A percentile compares a stretch with the other conserved stretches of the same genome.
Evolutionary conservation across 2,888 invertebrate species (phyloP).

Genomic region (Pilophorus perplexus): DNA sequence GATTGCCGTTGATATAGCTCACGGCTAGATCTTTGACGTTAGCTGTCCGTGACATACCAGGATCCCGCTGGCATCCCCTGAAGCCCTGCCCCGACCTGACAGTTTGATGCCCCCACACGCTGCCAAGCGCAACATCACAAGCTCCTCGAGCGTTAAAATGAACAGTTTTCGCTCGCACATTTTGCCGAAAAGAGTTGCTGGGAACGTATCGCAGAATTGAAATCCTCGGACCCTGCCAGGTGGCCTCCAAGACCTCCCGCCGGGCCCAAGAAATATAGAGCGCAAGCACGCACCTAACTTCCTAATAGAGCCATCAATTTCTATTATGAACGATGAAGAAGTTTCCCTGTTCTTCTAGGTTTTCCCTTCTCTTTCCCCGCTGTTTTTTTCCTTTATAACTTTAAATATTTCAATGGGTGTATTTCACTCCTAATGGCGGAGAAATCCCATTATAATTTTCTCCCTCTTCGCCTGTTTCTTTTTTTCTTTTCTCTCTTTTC

Average conservation of each 20-base stretch:
- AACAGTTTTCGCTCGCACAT: too few species aligned
- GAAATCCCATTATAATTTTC: not conserved
- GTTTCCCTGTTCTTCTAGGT: constrained; percentile 8
- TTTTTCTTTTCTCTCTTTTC: not conserved
- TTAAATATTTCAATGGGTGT: constrained; percentile 31
- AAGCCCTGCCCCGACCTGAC: too few species aligned
- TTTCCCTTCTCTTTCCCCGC: not conserved
- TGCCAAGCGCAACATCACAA: too few species aligned
- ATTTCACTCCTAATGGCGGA: constrained; percentile 17
- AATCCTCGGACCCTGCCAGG: constrained; percentile 28
- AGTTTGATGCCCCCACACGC: too few species aligned
- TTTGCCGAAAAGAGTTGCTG: too few species aligned
- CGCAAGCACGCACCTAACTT: constrained; percentile 26
- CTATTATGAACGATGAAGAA: constrained; percentile 33
- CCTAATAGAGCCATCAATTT: constrained; percentile 35
- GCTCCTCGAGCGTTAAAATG: too few species aligned
- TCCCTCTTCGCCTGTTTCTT: too few species aligned
- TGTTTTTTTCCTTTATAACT: not conserved
- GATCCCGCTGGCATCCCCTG: too few species aligned
- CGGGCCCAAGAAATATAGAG: constrained; percentile 22
- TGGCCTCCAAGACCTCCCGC: constrained; percentile 13
- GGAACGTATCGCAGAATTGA: too few species aligned
- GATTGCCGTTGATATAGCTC: too few species aligned
- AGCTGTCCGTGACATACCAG: too few species aligned
- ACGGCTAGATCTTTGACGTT: too few species aligned